phyloP scores from a whole-genome alignment of 1,140 invertebrate species.

The Atta colombica region DNA sequence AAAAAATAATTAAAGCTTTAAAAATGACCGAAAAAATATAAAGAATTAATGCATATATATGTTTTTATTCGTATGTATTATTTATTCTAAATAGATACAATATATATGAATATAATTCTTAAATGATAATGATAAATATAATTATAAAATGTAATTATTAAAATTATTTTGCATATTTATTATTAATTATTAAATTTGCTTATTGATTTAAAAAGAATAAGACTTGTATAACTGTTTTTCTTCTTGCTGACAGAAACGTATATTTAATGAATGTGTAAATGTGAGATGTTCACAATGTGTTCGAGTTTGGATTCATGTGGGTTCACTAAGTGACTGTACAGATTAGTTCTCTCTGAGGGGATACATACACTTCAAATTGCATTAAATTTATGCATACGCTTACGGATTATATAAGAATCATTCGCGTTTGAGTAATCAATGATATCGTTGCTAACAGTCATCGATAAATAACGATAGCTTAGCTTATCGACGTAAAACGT shows the following conservation, averaged over 20 bases:
- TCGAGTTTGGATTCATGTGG: background rate
- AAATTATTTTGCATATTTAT: background rate
- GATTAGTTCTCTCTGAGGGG: background rate
- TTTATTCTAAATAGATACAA: background rate
- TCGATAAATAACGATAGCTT: conserved; percentile 46
- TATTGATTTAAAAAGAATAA: background rate
- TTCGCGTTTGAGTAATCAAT: conserved; percentile 24
- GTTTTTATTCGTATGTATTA: background rate
- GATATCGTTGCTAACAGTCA: background rate
- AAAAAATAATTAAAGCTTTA: background rate
- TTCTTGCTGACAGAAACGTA: background rate
- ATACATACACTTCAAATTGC: background rate
- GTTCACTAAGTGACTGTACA: background rate
- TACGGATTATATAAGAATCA: conserved; percentile 28
- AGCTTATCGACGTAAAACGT: conserved; percentile 25
- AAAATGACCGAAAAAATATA: background rate
- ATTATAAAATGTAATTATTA: background rate
- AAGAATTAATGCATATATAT: background rate
- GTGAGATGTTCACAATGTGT: background rate
- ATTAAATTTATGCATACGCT: background rate
- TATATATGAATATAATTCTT: background rate
- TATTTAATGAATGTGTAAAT: background rate
- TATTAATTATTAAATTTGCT: background rate
- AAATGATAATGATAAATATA: too few relatives aligned
- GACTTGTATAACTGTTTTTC: background rate